Evolutionary conservation across 2,113 vertebrate species (phyloP), one percentile per base, ranked within the genome.

Genomic region (Ivindomyrus marchei): DNA sequence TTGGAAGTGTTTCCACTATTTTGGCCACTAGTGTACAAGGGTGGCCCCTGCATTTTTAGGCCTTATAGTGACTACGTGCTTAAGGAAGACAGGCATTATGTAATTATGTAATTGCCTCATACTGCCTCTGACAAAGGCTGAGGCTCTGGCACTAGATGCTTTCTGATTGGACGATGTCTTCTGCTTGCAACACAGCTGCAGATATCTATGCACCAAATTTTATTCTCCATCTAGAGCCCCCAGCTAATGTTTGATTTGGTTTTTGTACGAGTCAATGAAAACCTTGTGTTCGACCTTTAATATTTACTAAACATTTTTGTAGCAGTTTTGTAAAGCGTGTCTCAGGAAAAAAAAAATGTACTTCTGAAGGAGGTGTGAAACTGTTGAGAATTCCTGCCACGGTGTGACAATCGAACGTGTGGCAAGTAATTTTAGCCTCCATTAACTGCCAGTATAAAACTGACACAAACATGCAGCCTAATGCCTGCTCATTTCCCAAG

Each of bases 221-320:
- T 31, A 52, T 49, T n/a, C n/a, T 36, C 24, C 85, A 52, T 17
- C 47, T 47, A 31, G 15, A 11, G 49, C 31, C 52, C 49, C n/a
- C 85, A 87, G 49, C 11, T 53, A 31, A 87, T 87, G 49, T 45
- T 88, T 66, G 31, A 53, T 88, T n/a, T 62, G 52, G 52, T 62
- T 88, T 88, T 62, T 24, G 53, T n/a, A 36, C 8, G 21, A 66
- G 87, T 53, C 53, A 50, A 80, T 17, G 36, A 80, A 88, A 66
- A 21, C 56, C 36, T 39, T 66, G 85, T 87, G 49, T 87, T 53
- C 39, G 87, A 88, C 87, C 56, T n/a, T 89, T 88, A 88, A 88
- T 88, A 88, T 84, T 84, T 84, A 84, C 46, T 45, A 46, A 85
- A 85, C 89, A 89, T 89, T 89, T 89, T 85, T 49, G 77, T 56